Evolutionary conservation across 1,140 invertebrate genomes (phyloP).

Genomic region (Theocolax elegans): DNA sequence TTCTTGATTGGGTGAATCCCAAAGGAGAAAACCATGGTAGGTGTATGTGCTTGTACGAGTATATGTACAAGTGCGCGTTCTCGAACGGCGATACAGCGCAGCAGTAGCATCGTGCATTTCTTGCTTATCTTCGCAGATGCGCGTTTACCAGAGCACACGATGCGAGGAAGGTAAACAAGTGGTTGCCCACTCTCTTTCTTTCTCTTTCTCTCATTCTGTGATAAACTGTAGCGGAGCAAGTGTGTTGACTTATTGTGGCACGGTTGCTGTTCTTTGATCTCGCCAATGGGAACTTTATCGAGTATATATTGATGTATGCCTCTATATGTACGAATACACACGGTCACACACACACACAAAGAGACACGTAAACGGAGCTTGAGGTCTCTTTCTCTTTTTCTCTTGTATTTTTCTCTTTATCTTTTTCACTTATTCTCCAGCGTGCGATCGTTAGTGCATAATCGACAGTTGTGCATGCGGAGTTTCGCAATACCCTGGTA

Average conservation of each 20-base stretch:
- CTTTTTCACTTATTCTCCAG: background rate
- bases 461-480: constrained; percentile 29
- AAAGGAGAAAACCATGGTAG: constrained; percentile 11
- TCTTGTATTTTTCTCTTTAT: too few species aligned
- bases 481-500: constrained; percentile 12
- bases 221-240: constrained; percentile 27
- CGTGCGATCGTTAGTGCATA: constrained; percentile 32
- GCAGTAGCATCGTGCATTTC: constrained; percentile 2
- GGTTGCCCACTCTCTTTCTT: background rate
- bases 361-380: too few species aligned
- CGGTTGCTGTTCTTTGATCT: constrained; percentile 34
- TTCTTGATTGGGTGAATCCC: background rate
- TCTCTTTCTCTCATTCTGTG: background rate
- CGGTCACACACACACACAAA: too few species aligned
- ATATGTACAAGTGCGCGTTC: constrained; percentile 1
- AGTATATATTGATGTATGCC: background rate
- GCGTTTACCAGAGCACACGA: constrained; percentile 9
- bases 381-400: background rate
- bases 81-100: background rate
- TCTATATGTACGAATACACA: too few species aligned
- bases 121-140: constrained; percentile 33
- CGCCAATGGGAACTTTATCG: constrained; percentile 31
- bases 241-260: constrained; percentile 31
- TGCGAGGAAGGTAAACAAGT: constrained; percentile 34
- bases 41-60: background rate